phyloP scores from a whole-genome alignment of 2,797 vertebrate species.

The Choloepus didactylus region DNA sequence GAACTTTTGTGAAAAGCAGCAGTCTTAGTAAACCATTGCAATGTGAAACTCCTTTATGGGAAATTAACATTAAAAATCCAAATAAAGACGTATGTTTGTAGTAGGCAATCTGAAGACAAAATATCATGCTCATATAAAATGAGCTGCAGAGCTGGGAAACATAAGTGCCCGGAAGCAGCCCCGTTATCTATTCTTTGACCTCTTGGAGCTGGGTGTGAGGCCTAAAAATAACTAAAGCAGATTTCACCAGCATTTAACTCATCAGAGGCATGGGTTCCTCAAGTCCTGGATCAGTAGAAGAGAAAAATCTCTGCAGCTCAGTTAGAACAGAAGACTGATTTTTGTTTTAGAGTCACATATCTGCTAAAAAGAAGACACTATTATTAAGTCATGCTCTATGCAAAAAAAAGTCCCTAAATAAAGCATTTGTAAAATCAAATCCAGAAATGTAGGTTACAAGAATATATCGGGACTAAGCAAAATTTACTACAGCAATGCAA shows the following conservation, averaged over 20 bases:
- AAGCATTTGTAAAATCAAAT: too few relatives aligned
- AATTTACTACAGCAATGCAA: too few relatives aligned
- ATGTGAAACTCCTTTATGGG: conserved; percentile 65
- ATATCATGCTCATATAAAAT: conserved; percentile 50
- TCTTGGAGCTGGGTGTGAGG: conserved; percentile 3
- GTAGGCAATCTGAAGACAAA: conserved; percentile 57
- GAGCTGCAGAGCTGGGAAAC: not conserved
- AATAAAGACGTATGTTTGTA: conserved; percentile 71
- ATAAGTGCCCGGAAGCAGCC: not conserved
- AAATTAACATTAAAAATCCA: conserved; percentile 72
- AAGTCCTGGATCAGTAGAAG: not conserved
- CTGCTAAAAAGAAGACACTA: not conserved
- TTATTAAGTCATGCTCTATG: not conserved
- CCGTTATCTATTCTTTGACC: conserved; percentile 32
- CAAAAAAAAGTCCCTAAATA: not conserved
- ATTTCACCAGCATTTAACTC: conserved; percentile 15
- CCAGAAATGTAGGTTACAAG: too few relatives aligned
- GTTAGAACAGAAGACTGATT: not conserved
- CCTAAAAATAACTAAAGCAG: conserved; percentile 34
- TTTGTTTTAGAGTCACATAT: conserved; percentile 69
- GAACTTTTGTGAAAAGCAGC: conserved; percentile 53
- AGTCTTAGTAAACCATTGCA: conserved; percentile 54
- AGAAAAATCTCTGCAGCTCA: not conserved
- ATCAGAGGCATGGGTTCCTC: not conserved
- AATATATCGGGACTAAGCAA: too few relatives aligned